These are phyloP conservation scores for Hetaerina americana DNA, from an alignment of 1,140 invertebrate genomes.

Conservation along the genomic window DNA sequence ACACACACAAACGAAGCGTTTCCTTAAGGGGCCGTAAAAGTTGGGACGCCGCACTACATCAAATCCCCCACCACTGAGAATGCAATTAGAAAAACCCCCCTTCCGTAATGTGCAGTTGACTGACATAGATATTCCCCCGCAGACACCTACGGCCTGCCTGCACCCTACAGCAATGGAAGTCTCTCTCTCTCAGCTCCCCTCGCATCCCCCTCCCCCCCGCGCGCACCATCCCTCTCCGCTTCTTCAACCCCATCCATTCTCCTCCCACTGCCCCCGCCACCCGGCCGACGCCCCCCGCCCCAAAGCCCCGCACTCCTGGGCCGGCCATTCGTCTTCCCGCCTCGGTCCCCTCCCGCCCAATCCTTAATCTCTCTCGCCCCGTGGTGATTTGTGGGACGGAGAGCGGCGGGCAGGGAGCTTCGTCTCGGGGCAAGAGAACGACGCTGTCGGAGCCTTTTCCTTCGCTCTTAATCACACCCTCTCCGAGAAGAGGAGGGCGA, in stretches of 20 bases:
- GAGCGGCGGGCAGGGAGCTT: not conserved
- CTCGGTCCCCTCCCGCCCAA: not conserved
- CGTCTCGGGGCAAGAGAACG: not conserved
- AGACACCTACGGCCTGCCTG: not conserved
- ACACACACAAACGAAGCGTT: not conserved
- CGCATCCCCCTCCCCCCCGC: not conserved
- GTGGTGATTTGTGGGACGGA: not conserved
- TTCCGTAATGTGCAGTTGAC: not conserved
- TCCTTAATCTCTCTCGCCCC: not conserved
- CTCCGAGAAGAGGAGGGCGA: not conserved
- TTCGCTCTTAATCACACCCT: not conserved
- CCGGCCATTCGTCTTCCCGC: not conserved
- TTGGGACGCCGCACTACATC: not conserved
- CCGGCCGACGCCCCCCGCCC: no score
- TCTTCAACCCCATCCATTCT: no score
- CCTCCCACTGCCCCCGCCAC: no score
- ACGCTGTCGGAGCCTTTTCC: no score
- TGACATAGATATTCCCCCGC: not conserved
- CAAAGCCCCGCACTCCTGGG: not conserved
- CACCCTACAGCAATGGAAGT: not conserved
- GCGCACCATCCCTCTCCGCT: not conserved
- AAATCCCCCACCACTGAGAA: not conserved
- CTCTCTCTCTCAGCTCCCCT: no score
- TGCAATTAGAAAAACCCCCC: not conserved
- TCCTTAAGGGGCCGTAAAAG: not conserved